Evolutionary conservation across 2,113 vertebrate genomes (phyloP).

Genomic region (Erythrocebus patas): DNA sequence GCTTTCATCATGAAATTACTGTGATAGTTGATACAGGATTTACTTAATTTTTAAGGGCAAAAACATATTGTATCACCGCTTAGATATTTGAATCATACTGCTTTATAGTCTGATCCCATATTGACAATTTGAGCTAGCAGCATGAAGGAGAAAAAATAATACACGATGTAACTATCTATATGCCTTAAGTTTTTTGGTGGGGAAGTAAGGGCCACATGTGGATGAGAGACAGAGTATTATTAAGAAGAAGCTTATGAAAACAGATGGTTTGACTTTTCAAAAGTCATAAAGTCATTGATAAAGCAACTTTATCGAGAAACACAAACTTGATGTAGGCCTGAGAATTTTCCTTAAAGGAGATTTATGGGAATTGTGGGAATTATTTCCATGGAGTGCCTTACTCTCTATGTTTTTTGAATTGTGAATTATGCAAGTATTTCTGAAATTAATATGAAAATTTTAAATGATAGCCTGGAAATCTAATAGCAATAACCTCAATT

Average conservation of each 20-base stretch:
- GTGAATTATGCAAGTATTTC: neutral
- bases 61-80: neutral
- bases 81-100: neutral
- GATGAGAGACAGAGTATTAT: neutral
- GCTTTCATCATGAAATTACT: slow-evolving; percentile 21
- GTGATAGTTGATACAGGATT: neutral
- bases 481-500: neutral
- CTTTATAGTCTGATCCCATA: neutral
- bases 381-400: slow-evolving; percentile 26
- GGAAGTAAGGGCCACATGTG: neutral
- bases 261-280: neutral
- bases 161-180: neutral
- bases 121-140: neutral
- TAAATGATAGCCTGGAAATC: neutral
- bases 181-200: neutral
- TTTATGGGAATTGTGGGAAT: neutral
- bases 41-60: neutral
- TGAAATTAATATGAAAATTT: neutral
- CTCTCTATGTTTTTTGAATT: neutral
- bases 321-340: neutral
- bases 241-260: neutral
- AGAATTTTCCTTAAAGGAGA: neutral
- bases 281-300: neutral
- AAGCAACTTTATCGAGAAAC: neutral
- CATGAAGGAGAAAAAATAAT: neutral